Evolutionary conservation across 2,797 vertebrate genomes (phyloP), one percentile per base, ranked within the genome.

Genomic region (Euthynnus affinis): DNA sequence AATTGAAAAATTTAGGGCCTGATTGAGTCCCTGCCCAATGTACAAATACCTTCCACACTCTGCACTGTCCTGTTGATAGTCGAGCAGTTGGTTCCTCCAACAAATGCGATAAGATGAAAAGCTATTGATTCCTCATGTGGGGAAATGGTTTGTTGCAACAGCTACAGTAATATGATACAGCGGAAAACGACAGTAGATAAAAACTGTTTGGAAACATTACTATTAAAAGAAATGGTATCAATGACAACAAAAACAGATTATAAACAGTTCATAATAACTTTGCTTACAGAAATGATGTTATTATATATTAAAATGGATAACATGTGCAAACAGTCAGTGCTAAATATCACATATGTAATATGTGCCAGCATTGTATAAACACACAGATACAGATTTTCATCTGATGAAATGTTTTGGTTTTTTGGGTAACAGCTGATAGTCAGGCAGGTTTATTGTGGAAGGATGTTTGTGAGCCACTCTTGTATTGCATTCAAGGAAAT

Each of bases 1-100:
- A 88, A 91, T 88, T 91, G 86, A 93, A 84, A 91, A 90, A 91
- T 88, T 68, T 81, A 74, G 63, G 70, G 80, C 76, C 81, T 60
- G 78, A 84, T 85, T 88, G 78, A 81, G 78, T 79, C 74, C 71
- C 77, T 69, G 74, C 83, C 83, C 85, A 91, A 83, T 73, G 71
- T 65, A 77, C 67, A 77, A 86, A 89, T 80, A 80, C 72, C 23
- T 18, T 82, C 83, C 67, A 27, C 74, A 61, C 70, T 53, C 65
- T 59, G 65, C 57, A 59, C 9, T 22, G 71, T 57, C 69, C 63
- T 22, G 58, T 69, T 51, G 80, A 71, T 73, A 72, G 61, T 9
- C 3, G 15, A 73, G 68, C 78, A 71, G 74, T 75, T 80, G 29
- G 81, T 51, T 25, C 40, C n/a, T 78, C 71, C 80, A 60, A 76